A percentile compares a stretch with the other conserved stretches of the same genome.
Evolutionary conservation across 53 echinoderm and acorn worm species (phyloP).

Genomic region (Henricia sp.): DNA sequence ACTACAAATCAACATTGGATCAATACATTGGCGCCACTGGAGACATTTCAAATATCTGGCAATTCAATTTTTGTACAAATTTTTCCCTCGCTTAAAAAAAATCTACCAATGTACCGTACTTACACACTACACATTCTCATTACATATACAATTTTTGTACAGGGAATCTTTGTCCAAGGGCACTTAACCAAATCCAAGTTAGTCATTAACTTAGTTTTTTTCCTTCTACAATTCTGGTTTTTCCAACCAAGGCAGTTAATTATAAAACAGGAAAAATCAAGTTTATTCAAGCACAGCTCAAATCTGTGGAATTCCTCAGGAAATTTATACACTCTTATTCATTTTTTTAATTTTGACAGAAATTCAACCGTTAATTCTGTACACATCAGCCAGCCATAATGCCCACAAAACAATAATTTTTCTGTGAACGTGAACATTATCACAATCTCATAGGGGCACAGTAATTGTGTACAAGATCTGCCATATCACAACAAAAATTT

Average conservation of each 20-base stretch:
- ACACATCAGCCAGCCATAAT: not conserved
- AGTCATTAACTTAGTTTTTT: not conserved
- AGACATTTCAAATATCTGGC: slow-evolving; percentile 27
- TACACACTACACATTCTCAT: slow-evolving; percentile 51
- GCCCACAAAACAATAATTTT: no score
- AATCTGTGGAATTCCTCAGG: slow-evolving; percentile 18
- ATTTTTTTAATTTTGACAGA: no score
- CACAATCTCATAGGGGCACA: no score
- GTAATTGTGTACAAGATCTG: no score
- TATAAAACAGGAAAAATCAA: not conserved
- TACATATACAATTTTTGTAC: slow-evolving; percentile 57
- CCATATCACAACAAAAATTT: no score
- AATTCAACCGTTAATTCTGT: no score
- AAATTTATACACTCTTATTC: not conserved
- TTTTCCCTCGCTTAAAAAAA: slow-evolving; percentile 34
- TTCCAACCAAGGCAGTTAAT: not conserved
- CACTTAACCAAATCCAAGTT: slow-evolving; percentile 27
- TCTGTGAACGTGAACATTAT: no score
- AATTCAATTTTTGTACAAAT: slow-evolving; percentile 52
- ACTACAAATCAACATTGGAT: slow-evolving; percentile 1
- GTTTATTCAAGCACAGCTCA: slow-evolving; percentile 13
- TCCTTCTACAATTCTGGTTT: not conserved
- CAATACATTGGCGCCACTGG: slow-evolving; percentile 1
- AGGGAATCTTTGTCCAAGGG: slow-evolving; percentile 23
- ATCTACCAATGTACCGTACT: slow-evolving; percentile 49